Conservation (phyloP, 2,797 vertebrate genomes). For the Loriculus beryllinus region DNA sequence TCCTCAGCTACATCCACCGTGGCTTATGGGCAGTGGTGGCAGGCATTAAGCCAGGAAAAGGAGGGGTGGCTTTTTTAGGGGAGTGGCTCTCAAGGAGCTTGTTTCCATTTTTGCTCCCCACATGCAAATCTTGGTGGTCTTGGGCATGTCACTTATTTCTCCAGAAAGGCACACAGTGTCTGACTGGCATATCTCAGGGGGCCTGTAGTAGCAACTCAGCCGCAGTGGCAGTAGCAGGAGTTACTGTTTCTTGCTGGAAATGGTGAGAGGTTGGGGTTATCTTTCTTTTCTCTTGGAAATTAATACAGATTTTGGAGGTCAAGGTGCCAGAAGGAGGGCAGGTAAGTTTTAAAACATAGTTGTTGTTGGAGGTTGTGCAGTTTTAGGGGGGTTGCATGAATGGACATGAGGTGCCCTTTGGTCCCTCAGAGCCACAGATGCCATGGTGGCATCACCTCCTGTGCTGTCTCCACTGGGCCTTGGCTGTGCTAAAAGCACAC, state of each 20-base stretch:
- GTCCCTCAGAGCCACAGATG: background rate
- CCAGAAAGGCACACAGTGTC: background rate
- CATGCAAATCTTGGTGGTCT: background rate
- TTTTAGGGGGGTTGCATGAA: background rate
- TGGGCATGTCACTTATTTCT: background rate
- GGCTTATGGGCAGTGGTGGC: background rate
- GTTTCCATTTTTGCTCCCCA: background rate
- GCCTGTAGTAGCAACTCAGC: background rate
- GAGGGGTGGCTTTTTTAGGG: background rate
- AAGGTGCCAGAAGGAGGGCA: background rate
- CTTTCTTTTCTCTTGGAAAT: background rate
- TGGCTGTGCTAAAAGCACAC: background rate
- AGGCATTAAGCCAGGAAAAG: background rate
- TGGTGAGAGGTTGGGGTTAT: background rate
- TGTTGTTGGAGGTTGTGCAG: background rate
- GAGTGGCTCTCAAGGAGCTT: background rate
- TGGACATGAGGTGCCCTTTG: background rate
- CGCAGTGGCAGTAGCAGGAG: background rate
- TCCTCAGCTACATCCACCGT: fast-evolving
- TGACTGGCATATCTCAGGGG: background rate
- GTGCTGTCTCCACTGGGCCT: background rate
- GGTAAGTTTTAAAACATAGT: background rate
- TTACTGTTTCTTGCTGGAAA: background rate
- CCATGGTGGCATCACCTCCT: fast-evolving
- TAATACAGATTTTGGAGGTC: background rate